Percentiles rank a stretch among this genome's conserved stretches.
phyloP scores from a whole-genome alignment of 2,797 vertebrate species.

The Dallia pectoralis region DNA sequence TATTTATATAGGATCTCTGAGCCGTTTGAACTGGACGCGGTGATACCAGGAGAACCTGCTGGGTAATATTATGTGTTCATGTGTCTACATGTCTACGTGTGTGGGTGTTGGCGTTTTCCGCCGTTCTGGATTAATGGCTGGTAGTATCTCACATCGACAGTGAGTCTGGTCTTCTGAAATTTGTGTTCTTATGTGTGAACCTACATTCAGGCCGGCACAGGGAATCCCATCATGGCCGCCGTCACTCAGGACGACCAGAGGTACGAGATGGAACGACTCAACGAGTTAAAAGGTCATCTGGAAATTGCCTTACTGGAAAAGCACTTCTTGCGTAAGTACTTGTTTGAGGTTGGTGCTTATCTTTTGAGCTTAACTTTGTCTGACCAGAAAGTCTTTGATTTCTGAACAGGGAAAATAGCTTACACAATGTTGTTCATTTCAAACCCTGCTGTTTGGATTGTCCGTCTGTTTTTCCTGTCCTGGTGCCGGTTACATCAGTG shows the following conservation, averaged over 20 bases:
- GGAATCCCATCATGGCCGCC: slow-evolving; percentile 79
- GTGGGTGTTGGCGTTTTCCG: background rate
- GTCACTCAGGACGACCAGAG: slow-evolving; percentile 84
- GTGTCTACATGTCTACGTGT: slow-evolving; percentile 2
- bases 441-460: background rate
- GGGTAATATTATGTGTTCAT: background rate
- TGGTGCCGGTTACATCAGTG: background rate
- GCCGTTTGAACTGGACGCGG: background rate
- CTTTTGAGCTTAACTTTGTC: background rate
- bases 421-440: background rate
- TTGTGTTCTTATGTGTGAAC: background rate
- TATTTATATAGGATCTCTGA: background rate
- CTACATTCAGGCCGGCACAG: slow-evolving; percentile 79
- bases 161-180: background rate
- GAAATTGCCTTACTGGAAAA: slow-evolving; percentile 97
- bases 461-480: background rate
- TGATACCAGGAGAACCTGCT: background rate
- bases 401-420: background rate
- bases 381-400: background rate
- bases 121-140: background rate
- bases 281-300: slow-evolving; percentile 95
- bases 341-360: background rate
- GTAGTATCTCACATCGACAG: background rate
- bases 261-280: slow-evolving; percentile 85
- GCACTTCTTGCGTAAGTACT: slow-evolving; percentile 94